Conservation (phyloP, 2,113 vertebrate genomes). For the Ondatra zibethicus region DNA sequence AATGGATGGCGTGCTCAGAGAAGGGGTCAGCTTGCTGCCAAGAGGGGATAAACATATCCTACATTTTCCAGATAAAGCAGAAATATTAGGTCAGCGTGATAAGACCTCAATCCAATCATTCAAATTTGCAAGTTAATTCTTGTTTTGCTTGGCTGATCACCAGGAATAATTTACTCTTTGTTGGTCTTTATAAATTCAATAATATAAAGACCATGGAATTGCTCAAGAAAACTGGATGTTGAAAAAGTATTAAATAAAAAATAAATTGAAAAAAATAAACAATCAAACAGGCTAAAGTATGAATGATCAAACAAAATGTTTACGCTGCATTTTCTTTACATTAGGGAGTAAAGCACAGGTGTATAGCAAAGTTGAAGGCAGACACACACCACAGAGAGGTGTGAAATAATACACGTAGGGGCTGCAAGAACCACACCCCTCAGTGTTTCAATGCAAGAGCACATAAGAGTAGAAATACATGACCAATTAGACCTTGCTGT, state of each 20-base stretch:
- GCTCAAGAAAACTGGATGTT: neutral
- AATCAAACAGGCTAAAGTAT: conserved; percentile 48
- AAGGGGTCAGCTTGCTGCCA: neutral
- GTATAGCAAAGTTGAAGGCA: neutral
- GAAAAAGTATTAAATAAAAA: neutral
- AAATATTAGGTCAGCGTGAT: conserved; percentile 15
- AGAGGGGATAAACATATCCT: neutral
- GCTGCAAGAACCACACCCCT: neutral
- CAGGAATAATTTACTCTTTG: conserved; percentile 25
- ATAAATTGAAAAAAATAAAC: neutral
- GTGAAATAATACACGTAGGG: neutral
- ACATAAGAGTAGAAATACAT: conserved; percentile 30
- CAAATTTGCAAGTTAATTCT: conserved; percentile 38
- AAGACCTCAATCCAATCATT: neutral
- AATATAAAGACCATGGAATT: conserved; percentile 9
- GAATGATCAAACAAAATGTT: conserved; percentile 25
- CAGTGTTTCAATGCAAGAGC: conserved; percentile 1
- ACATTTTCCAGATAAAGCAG: conserved; percentile 24
- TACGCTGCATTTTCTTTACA: neutral
- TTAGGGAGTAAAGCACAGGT: neutral
- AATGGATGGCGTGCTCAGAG: neutral
- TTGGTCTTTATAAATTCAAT: conserved; percentile 31
- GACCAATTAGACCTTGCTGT: neutral
- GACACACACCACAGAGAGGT: neutral
- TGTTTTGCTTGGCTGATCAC: conserved; percentile 15